Evolutionary conservation across 35 echinoderm and acorn worm species (phyloP).

Genomic region (Amphiura filiformis): DNA sequence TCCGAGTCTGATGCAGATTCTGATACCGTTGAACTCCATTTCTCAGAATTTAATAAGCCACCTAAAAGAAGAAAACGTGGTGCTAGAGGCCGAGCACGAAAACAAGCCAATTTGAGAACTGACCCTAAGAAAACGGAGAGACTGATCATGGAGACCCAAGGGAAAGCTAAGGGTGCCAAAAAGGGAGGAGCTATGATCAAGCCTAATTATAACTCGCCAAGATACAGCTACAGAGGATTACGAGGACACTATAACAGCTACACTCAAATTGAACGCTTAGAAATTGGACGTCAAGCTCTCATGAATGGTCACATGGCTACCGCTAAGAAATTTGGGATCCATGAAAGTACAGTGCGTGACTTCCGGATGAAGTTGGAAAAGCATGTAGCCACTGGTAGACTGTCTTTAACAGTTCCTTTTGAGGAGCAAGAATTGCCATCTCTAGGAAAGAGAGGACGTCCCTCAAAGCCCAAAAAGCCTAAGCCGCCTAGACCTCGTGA

Average conservation of each 20-base stretch:
- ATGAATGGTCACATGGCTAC: not conserved
- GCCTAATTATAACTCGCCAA: not conserved
- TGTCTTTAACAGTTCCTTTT: not conserved
- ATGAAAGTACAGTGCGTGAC: not conserved
- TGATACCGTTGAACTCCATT: not conserved
- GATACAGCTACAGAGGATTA: not conserved
- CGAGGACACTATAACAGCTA: not conserved
- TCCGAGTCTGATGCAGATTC: not conserved
- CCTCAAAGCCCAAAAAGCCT: not conserved
- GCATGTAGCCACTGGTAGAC: not conserved
- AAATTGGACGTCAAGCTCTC: not conserved
- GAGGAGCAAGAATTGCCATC: not conserved
- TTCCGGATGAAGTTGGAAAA: not conserved
- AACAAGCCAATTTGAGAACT: not conserved
- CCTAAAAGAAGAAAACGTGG: not conserved
- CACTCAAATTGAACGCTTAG: not conserved
- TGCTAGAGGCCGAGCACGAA: not conserved
- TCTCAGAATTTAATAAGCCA: not conserved
- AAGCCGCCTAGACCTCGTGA: not conserved
- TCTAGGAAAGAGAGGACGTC: not conserved
- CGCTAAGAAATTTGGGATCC: not conserved
- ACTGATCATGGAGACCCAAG: not conserved
- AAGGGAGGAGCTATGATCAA: not conserved
- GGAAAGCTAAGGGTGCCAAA: not conserved
- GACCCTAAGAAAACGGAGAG: conserved; percentile 1